phyloP scores from a whole-genome alignment of 2,113 vertebrate species.

The Protobothrops mucrosquamatus region DNA sequence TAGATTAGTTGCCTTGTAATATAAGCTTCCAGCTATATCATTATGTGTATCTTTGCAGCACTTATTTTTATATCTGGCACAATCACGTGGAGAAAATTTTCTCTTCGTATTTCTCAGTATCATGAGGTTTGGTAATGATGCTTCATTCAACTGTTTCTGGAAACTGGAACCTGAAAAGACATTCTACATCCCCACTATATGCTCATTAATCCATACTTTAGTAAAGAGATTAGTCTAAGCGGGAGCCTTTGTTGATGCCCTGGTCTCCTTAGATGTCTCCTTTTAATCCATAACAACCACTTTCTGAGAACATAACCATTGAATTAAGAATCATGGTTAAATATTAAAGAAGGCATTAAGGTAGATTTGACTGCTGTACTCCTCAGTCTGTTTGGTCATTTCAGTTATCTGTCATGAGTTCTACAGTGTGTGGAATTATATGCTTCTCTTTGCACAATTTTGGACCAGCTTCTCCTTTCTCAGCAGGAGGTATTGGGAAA shows the following conservation, averaged over 20 bases:
- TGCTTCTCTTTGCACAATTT: background rate
- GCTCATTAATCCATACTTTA: background rate
- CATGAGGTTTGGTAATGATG: background rate
- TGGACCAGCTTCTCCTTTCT: background rate
- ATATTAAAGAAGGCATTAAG: background rate
- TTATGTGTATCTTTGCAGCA: conserved; percentile 9
- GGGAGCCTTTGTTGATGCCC: background rate
- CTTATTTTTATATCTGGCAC: background rate
- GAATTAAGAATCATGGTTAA: background rate
- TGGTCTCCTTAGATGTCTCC: background rate
- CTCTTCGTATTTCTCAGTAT: background rate
- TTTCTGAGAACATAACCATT: conserved; percentile 11
- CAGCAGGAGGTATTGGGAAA: background rate
- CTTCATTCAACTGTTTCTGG: background rate
- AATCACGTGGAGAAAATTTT: background rate
- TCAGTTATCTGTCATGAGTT: background rate
- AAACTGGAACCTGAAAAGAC: background rate
- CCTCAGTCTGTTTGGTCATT: background rate
- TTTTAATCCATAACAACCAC: background rate
- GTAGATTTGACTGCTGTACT: background rate
- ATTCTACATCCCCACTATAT: background rate
- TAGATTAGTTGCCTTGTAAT: background rate
- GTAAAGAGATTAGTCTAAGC: background rate
- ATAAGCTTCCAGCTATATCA: background rate
- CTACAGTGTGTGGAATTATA: background rate